A percentile compares a stretch with the other conserved stretches of the same genome.
Evolutionary conservation across 2,888 invertebrate species (phyloP).

Genomic region (Cerceris rybyensis): DNA sequence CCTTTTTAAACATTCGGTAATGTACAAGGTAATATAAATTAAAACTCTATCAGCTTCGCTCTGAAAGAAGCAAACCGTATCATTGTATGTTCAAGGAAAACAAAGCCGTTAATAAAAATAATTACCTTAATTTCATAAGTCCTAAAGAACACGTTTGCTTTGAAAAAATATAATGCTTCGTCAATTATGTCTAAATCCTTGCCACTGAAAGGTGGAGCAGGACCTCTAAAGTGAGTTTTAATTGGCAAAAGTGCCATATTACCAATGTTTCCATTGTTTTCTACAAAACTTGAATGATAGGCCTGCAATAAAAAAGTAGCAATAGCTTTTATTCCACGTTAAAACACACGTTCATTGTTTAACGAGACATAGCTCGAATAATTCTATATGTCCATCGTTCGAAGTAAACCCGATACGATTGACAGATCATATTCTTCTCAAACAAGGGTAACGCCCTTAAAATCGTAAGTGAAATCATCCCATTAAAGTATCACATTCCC

Average conservation of each 20-base stretch:
- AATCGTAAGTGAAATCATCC: neutral
- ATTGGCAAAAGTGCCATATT: constrained; percentile 97
- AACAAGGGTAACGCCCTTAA: constrained; percentile 38
- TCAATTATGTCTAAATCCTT: constrained; percentile 96
- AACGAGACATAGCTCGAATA: neutral
- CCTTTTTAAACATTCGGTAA: constrained; percentile 98
- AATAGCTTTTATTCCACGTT: neutral
- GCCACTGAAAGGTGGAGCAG: constrained; percentile 89
- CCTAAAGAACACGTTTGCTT: constrained; percentile 99
- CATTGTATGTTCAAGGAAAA: neutral
- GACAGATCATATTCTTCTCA: neutral
- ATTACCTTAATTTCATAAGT: constrained; percentile 98
- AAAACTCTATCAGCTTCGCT: constrained; percentile 97
- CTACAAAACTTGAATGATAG: constrained; percentile 95
- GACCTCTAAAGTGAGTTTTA: constrained; percentile 95
- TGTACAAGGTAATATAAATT: constrained; percentile 98
- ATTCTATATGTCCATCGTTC: neutral
- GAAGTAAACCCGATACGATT: neutral
- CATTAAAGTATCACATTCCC: neutral
- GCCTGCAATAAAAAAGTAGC: constrained; percentile 85
- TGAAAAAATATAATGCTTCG: constrained; percentile 98
- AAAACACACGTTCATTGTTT: neutral
- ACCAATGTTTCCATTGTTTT: constrained; percentile 89
- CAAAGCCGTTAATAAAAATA: too few relatives aligned
- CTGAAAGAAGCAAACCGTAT: constrained; percentile 83